phyloP scores from a whole-genome alignment of 2,797 vertebrate species.

The Diplodus puntazzo region DNA sequence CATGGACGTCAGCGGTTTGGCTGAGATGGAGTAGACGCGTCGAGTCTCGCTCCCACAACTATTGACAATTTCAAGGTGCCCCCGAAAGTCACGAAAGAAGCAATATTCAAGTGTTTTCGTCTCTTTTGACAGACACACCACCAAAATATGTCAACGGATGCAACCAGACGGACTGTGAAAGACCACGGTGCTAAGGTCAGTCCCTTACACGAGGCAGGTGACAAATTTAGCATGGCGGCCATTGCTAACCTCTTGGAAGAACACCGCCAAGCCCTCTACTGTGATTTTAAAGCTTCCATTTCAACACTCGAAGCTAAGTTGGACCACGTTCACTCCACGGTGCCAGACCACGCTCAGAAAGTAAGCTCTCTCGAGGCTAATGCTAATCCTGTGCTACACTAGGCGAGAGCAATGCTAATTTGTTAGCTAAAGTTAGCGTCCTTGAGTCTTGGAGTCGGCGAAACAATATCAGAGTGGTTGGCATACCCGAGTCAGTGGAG shows the following conservation, averaged over 20 bases:
- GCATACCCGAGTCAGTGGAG: no score
- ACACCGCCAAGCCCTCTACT: neutral
- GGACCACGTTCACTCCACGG: neutral
- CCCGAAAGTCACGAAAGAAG: no score
- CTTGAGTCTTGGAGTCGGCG: neutral
- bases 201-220: neutral
- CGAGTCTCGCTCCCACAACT: no score
- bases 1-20: no score
- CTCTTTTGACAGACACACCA: no score
- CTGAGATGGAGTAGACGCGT: no score
- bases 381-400: neutral
- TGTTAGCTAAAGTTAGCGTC: neutral
- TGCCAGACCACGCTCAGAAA: constrained; percentile 3
- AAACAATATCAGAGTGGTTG: no score
- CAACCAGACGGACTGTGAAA: neutral
- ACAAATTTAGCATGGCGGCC: neutral
- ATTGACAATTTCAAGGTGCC: no score
- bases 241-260: neutral
- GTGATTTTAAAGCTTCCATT: neutral
- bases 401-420: neutral
- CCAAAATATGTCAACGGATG: no score
- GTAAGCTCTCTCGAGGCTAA: neutral
- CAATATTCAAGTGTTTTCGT: no score
- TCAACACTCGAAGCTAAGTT: neutral
- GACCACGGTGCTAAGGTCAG: neutral